phyloP scores from a whole-genome alignment of 1,140 invertebrate genomes.

The Conopomorpha cramerella region DNA sequence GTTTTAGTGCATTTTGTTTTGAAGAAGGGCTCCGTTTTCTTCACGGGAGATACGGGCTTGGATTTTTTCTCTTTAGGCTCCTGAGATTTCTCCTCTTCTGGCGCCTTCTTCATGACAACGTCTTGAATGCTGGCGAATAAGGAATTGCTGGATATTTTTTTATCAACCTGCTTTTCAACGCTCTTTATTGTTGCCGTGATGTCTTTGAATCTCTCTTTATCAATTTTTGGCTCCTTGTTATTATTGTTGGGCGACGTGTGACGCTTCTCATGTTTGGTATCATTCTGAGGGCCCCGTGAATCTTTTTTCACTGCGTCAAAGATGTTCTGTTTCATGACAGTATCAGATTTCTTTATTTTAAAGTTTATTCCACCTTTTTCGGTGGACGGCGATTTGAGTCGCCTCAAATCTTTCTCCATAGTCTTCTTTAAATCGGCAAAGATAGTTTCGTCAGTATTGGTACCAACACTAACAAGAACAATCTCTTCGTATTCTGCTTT shows the following conservation, averaged over 20 bases:
- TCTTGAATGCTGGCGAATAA: slow-evolving; percentile 65
- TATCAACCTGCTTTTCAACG: slow-evolving; percentile 53
- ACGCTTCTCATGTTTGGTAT: slow-evolving; percentile 29
- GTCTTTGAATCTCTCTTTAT: slow-evolving; percentile 39
- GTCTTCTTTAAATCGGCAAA: slow-evolving; percentile 29
- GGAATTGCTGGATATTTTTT: slow-evolving; percentile 64
- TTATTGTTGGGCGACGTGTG: slow-evolving; percentile 32
- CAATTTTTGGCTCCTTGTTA: slow-evolving; percentile 20
- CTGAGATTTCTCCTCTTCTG: slow-evolving; percentile 22
- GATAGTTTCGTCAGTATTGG: slow-evolving; percentile 60
- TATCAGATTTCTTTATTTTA: slow-evolving; percentile 50
- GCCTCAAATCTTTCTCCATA: too few species aligned
- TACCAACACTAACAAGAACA: slow-evolving; percentile 59
- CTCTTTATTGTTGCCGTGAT: slow-evolving; percentile 53
- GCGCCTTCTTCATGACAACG: slow-evolving; percentile 60
- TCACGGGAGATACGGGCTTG: slow-evolving; percentile 23
- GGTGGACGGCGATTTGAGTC: slow-evolving; percentile 18
- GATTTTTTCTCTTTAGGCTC: slow-evolving; percentile 6
- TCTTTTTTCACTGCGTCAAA: slow-evolving; percentile 35
- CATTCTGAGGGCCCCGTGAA: slow-evolving; percentile 14
- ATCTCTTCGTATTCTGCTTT: slow-evolving; percentile 49
- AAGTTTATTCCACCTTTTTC: slow-evolving; percentile 44
- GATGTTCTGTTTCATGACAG: slow-evolving; percentile 43
- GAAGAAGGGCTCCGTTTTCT: slow-evolving; percentile 14
- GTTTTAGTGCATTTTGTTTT: slow-evolving; percentile 15